Base-by-base conservation (phyloP, 2,113 vertebrate genomes). In the Ibidorhyncha struthersii region DNA sequence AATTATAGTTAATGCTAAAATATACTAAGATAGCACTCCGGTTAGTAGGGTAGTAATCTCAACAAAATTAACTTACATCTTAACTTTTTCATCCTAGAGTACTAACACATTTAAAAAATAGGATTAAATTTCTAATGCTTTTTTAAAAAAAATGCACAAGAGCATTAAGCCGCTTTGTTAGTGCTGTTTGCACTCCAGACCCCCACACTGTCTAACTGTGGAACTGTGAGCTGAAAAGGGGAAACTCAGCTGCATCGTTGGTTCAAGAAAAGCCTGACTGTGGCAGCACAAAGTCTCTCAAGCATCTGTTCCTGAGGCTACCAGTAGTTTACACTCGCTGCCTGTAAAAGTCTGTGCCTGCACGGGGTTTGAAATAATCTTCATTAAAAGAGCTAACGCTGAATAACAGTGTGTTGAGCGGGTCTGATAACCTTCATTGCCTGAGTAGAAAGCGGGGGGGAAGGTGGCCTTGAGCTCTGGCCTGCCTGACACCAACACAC, bases 361-460 rank as follows among this genome's bases (percentile, higher is more conserved):
- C 6, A 2, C 1, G 5, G 58, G 15, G 7, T 6, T 77, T 14
- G 53, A 58, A 90, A 66, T 26, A 4, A 8, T 5, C 30, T 34
- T 30, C 14, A 43, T 34, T 59, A 26, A 8, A 66, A 55, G 41
- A 76, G 29, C 22, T 11, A 52, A 40, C 52, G 34, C 4, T 18
- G 36, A 56, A 27, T 17, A 63, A 9, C 8, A 10, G 6, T 0
- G 15, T 9, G 65, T 27, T 53, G 36, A 23, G 23, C 5, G 34
- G 14, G 7, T 70, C 40, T 1, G 1, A 32, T 6, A 34, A 23
- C 11, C 36, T 66, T 50, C 4, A 0, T 20, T 58, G 69, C 21
- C n/a, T 0, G 21, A 38, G 19, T 0, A 5, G 29, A 6, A 71
- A 20, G 52, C 0, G 7, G 59, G 43, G 38, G 14, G 34, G 10